Percentiles rank a stretch among this genome's conserved stretches.
These are phyloP conservation scores for Murina feae DNA, from an alignment of 2,113 vertebrate genomes.

Conservation along the genomic window DNA sequence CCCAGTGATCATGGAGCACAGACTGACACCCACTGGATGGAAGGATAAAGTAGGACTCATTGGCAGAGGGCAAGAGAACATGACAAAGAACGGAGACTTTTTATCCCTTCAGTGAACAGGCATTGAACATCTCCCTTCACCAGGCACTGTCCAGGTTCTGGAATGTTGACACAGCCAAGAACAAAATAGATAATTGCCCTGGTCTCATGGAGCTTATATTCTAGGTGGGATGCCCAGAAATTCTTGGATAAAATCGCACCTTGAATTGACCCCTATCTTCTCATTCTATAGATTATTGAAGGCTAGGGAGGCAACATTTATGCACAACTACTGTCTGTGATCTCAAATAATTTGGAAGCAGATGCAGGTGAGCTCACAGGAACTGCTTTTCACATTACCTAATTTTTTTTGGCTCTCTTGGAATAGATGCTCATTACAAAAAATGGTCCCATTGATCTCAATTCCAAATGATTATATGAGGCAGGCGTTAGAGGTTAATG, in stretches of 20 bases:
- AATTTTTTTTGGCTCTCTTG: neutral
- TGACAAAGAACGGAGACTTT: neutral
- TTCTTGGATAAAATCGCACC: neutral
- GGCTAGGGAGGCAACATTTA: no score
- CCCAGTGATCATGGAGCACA: neutral
- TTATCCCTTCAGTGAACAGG: neutral
- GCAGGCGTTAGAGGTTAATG: neutral
- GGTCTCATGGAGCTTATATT: rapidly evolving
- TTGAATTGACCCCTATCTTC: neutral
- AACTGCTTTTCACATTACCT: neutral
- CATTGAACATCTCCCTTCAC: neutral
- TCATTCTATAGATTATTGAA: neutral
- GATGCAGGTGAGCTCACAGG: neutral
- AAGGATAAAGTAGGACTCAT: neutral
- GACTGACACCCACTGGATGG: neutral
- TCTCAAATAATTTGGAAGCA: neutral
- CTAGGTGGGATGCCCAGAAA: neutral
- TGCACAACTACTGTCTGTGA: neutral
- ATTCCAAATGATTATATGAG: neutral
- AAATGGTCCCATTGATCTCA: neutral
- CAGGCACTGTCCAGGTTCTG: neutral
- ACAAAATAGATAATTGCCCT: neutral
- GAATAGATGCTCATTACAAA: neutral
- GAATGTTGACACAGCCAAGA: neutral
- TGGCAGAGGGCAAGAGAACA: neutral